A percentile compares a stretch with the other conserved stretches of the same genome.
These are phyloP conservation scores for Pelmatolapia mariae DNA, from an alignment of 2,113 vertebrate genomes.

Conservation along the genomic window DNA sequence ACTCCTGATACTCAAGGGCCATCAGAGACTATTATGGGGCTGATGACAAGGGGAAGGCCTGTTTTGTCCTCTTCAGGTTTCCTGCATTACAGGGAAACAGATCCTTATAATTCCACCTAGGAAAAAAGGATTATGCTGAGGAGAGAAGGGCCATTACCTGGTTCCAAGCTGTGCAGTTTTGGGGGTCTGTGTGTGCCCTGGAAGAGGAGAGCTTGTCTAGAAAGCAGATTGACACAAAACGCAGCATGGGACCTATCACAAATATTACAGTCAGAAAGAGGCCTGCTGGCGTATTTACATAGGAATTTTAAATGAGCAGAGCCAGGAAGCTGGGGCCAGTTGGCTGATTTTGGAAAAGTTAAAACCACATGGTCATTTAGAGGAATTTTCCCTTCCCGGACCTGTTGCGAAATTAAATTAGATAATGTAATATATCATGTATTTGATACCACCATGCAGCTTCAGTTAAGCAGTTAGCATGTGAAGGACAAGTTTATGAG, in stretches of 20 bases:
- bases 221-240: conserved; percentile 17
- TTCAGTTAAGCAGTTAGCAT: neutral
- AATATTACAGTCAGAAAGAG: conserved; percentile 2
- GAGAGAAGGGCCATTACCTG: conserved; percentile 74
- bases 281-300: neutral
- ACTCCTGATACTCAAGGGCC: conserved; percentile 67
- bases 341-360: neutral
- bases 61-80: conserved; percentile 75
- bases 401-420: neutral
- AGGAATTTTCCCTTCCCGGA: conserved; percentile 5
- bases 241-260: neutral
- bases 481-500: neutral
- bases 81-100: conserved; percentile 75
- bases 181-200: neutral
- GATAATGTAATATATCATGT: neutral
- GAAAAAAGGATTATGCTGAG: conserved; percentile 74
- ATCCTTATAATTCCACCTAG: conserved; percentile 75
- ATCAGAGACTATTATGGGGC: conserved; percentile 71
- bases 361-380: conserved; percentile 1
- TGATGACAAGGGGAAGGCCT: conserved; percentile 78
- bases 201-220: conserved; percentile 32
- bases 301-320: conserved; percentile 32
- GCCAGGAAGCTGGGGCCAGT: neutral
- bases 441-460: neutral
- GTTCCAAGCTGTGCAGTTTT: conserved; percentile 44